Base-by-base conservation (phyloP, 2,888 invertebrate genomes). In the Meandrusa payeni region DNA sequence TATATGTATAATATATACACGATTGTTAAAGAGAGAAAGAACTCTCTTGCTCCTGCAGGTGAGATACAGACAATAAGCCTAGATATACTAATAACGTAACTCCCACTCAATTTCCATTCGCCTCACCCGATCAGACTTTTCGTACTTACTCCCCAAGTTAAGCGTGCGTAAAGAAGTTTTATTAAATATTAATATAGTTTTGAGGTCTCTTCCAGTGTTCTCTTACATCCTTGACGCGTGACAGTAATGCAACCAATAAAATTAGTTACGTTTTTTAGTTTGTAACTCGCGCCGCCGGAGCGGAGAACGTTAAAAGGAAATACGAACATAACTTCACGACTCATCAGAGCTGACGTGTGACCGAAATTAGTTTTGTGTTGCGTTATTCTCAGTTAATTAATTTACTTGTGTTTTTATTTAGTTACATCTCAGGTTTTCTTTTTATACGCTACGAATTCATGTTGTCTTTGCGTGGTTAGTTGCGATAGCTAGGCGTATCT, bases 191-290 rank as follows among this genome's bases (percentile, higher is more conserved):
- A n/a, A n/a, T n/a, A n/a, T n/a, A n/a, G n/a, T n/a, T n/a, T n/a
- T n/a, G n/a, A n/a, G 1, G 28, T 15, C 28, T 15, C 11, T 28
- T 41, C 34, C 23, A 28, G 28, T 5, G n/a, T 1, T 23, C 6
- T n/a, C n/a, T n/a, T 17, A 22, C 11, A 7, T 43, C 22, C 11
- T 12, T 13, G 4, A 5, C 3, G 6, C 4, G 15, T 9, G 10
- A 17, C 5, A 13, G n/a, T 20, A 29, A 38, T 38, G 47, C 31
- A 36, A 22, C 26, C 15, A 31, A 41, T 41, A 37, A 41, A 47
- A 47, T 37, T 37, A 32, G 37, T 32, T 31, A 32, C 27, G 22
- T 40, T 40, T 40, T 37, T 22, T 41, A 15, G 33, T 15, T n/a
- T 7, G 27, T 4, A 12, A 13, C 7, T 12, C 24, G 15, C 15